Conservation (phyloP, 1,140 invertebrate genomes). For the Heliconius congener region DNA sequence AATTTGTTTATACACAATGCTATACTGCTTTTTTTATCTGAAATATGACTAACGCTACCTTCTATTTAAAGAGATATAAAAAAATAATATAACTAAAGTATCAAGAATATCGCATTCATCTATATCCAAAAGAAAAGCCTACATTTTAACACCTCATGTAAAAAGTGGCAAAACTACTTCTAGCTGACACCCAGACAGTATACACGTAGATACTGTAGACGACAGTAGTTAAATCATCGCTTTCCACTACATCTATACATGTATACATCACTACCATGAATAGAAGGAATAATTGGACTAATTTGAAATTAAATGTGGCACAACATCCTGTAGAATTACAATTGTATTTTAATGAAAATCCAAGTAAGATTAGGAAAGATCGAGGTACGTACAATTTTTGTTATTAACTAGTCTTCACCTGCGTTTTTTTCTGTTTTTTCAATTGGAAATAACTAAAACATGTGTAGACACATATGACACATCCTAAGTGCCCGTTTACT, state of each 20-base stretch:
- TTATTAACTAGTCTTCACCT: too few relatives aligned
- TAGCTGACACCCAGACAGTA: constrained; percentile 37
- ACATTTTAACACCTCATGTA: constrained; percentile 45
- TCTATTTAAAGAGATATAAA: background rate
- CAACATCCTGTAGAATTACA: constrained; percentile 30
- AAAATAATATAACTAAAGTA: constrained; percentile 27
- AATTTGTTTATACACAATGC: too few relatives aligned
- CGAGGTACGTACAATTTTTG: constrained; percentile 45
- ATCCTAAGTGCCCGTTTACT: too few relatives aligned
- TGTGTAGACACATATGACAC: too few relatives aligned
- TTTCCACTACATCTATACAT: constrained; percentile 17
- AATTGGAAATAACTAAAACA: too few relatives aligned
- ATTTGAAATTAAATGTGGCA: constrained; percentile 50
- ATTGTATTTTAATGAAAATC: constrained; percentile 1
- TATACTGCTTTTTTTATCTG: too few relatives aligned
- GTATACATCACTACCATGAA: constrained; percentile 47
- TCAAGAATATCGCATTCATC: constrained; percentile 28
- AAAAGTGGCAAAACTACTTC: constrained; percentile 38
- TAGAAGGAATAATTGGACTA: constrained; percentile 63
- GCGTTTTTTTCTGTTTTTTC: too few relatives aligned
- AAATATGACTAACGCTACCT: too few relatives aligned
- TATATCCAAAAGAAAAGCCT: constrained; percentile 45
- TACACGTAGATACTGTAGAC: constrained; percentile 38
- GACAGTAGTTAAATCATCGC: constrained; percentile 40
- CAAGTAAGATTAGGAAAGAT: constrained; percentile 33